Percentiles rank a stretch among this genome's conserved stretches.
phyloP scores from a whole-genome alignment of 1,140 invertebrate species.

The Papilio machaon region DNA sequence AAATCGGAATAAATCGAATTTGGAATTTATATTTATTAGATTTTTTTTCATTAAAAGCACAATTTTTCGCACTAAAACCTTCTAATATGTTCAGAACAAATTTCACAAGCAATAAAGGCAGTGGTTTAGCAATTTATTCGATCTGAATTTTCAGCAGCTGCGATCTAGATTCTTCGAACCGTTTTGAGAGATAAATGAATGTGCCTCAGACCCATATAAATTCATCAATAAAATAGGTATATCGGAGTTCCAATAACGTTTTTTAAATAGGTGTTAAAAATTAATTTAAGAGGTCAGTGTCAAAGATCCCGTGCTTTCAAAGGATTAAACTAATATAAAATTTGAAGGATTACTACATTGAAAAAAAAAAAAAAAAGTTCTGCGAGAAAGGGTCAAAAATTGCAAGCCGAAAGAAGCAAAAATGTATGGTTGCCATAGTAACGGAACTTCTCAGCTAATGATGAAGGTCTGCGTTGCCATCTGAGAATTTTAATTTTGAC shows the following conservation, averaged over 20 bases:
- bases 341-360: too few species aligned
- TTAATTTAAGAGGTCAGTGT: background rate
- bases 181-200: constrained; percentile 10
- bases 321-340: too few species aligned
- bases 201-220: background rate
- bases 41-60: background rate
- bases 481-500: too few species aligned
- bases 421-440: too few species aligned
- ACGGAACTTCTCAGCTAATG: too few species aligned
- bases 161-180: constrained; percentile 6
- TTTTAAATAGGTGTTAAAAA: background rate
- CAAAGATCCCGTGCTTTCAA: background rate
- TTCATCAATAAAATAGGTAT: constrained; percentile 7
- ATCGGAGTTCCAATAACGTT: background rate
- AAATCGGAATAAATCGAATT: too few species aligned
- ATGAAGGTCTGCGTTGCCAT: too few species aligned
- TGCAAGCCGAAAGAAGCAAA: too few species aligned
- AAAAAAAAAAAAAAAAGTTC: too few species aligned
- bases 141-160: constrained; percentile 18
- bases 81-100: constrained; percentile 1
- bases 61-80: background rate
- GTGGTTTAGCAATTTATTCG: constrained; percentile 9
- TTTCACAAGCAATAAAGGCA: constrained; percentile 6
- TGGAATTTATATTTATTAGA: too few species aligned
- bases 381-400: too few species aligned